These are phyloP conservation scores for Grammomys surdaster DNA, from an alignment of 2,113 vertebrate genomes.

Conservation along the genomic window DNA sequence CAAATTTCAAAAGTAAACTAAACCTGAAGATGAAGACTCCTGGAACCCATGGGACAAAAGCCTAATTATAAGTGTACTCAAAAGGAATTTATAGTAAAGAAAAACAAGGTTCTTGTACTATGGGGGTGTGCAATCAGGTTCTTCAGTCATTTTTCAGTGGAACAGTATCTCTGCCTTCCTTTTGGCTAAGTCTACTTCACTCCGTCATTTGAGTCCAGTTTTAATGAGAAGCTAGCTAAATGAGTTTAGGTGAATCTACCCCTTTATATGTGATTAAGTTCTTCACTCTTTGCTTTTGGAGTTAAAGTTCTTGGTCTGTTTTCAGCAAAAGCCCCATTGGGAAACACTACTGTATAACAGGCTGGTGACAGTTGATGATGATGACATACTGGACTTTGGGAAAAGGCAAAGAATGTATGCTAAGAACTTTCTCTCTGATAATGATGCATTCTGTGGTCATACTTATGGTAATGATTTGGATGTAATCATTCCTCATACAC, in stretches of 20 bases:
- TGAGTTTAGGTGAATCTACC: not conserved
- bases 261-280: not conserved
- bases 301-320: not conserved
- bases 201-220: no score
- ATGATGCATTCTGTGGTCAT: not conserved
- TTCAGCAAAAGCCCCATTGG: not conserved
- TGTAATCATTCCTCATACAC: not conserved
- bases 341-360: not conserved
- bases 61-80: not conserved
- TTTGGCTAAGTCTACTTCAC: not conserved
- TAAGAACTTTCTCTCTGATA: not conserved
- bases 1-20: not conserved
- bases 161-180: not conserved
- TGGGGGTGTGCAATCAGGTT: not conserved
- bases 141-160: not conserved
- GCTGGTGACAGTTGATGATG: not conserved
- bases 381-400: not conserved
- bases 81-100: not conserved
- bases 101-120: no score
- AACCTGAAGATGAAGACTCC: not conserved
- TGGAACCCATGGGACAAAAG: not conserved
- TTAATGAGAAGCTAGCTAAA: not conserved
- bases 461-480: not conserved
- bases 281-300: not conserved
- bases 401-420: not conserved